phyloP scores from a whole-genome alignment of 2,888 invertebrate species.

The Dasypolia templi region DNA sequence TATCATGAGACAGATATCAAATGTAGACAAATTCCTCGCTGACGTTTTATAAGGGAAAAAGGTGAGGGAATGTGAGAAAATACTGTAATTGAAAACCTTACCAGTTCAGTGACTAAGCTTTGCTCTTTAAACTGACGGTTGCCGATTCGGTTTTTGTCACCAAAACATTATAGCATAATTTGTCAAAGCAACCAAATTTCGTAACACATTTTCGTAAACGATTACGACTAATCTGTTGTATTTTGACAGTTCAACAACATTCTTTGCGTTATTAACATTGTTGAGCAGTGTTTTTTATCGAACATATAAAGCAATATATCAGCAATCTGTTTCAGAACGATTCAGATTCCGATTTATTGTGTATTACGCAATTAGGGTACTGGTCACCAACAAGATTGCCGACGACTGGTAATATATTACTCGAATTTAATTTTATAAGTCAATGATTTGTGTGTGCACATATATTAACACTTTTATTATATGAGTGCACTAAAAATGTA shows the following conservation, averaged over 20 bases:
- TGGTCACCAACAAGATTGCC: not conserved
- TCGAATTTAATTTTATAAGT: not conserved
- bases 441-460: too few relatives aligned
- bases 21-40: constrained; percentile 49
- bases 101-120: not conserved
- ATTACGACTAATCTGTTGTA: too few relatives aligned
- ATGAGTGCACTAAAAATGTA: not conserved
- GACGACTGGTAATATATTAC: not conserved
- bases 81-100: constrained; percentile 37
- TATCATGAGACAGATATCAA: constrained; percentile 50
- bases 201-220: too few relatives aligned
- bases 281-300: too few relatives aligned
- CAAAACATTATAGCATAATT: not conserved
- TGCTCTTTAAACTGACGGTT: not conserved
- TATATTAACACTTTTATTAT: not conserved
- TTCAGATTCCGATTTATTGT: too few relatives aligned
- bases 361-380: too few relatives aligned
- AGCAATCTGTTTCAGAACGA: too few relatives aligned
- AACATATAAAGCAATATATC: too few relatives aligned
- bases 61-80: constrained; percentile 19
- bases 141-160: not conserved
- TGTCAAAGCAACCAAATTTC: too few relatives aligned
- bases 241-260: too few relatives aligned
- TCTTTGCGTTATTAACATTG: too few relatives aligned
- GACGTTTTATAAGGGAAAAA: constrained; percentile 46